Evolutionary conservation across 53 echinoderm and acorn worm species (phyloP), one percentile per base, ranked within the genome.

Genomic region (Antedon mediterranea): DNA sequence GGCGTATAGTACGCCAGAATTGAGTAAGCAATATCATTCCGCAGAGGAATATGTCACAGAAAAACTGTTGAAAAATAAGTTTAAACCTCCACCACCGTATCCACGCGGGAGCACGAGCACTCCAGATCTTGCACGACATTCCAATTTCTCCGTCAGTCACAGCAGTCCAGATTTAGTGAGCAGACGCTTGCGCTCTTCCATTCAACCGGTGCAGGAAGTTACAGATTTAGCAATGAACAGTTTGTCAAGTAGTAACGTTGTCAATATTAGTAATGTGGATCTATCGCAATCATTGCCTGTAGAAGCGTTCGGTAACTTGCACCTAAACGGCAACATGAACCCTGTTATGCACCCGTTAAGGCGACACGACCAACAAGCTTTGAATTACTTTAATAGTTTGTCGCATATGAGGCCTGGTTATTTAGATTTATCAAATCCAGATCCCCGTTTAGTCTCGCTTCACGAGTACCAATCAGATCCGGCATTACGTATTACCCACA

Each of bases 51-150:
- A 95, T 74, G 92, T 95, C 18, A 89, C 91, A 11, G 91, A 89
- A 28, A 95, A 95, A 79, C 77, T 95, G 75, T 84, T 92, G 79
- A 91, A 91, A 73, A 89, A 95, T 72, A 89, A 95, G 73, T 92
- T 78, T 79, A 83, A 89, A 77, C 97, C 97, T 11, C 97, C 97
- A 4, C 97, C 97, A 7, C 91, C 91, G 0, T 95, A 95, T 71
- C 97, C 97, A 15, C 80, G 97, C 33, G 91, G 91, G 42, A 92
- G 97, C 80, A 92, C 92, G 13, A 95, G 97, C 72, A 95, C 97
- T 0, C 97, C 97, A 26, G 92, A 95, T 72, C 89, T 95, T 33
- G 91, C 97, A 11, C 78, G 89, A 43, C 94, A 94, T 75, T 81
- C 84, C 78, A 89, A 88, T 78, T 87, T 85, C 76, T 78, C 85